These are phyloP conservation scores for Xyrauchen texanus DNA, from an alignment of 2,113 vertebrate species.

Conservation along the genomic window DNA sequence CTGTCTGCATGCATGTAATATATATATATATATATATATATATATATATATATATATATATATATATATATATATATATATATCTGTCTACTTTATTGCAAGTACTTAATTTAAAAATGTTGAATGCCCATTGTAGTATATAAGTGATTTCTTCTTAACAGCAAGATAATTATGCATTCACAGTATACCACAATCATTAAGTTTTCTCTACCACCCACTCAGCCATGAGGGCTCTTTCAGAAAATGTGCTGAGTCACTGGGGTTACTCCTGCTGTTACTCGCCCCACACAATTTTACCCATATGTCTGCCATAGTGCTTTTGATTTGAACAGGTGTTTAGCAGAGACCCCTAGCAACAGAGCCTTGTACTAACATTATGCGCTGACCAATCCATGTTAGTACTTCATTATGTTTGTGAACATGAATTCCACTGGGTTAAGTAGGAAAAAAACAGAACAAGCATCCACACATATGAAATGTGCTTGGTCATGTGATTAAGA, in stretches of 20 bases:
- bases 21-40: too few relatives aligned
- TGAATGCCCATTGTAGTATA: too few relatives aligned
- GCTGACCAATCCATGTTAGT: neutral
- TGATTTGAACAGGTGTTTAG: conserved; percentile 40
- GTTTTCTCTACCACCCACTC: neutral
- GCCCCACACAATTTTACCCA: conserved; percentile 28
- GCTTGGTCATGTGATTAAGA: neutral
- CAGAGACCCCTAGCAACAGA: conserved; percentile 34
- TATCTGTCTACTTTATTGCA: too few relatives aligned
- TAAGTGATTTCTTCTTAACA: too few relatives aligned
- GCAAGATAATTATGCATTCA: neutral
- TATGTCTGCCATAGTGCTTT: conserved; percentile 44
- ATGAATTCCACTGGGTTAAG: neutral
- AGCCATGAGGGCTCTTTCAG: neutral
- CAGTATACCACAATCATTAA: neutral
- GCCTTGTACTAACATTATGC: neutral
- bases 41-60: too few relatives aligned
- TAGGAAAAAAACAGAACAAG: neutral
- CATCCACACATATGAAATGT: neutral
- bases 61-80: too few relatives aligned
- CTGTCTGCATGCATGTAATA: too few relatives aligned
- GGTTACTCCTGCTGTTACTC: too few relatives aligned
- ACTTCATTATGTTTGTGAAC: neutral
- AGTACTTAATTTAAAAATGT: too few relatives aligned
- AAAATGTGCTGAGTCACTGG: conserved; percentile 31